Percentiles rank a stretch among this genome's conserved stretches.
phyloP scores from a whole-genome alignment of 2,888 invertebrate species.

The Notodonta ziczac region DNA sequence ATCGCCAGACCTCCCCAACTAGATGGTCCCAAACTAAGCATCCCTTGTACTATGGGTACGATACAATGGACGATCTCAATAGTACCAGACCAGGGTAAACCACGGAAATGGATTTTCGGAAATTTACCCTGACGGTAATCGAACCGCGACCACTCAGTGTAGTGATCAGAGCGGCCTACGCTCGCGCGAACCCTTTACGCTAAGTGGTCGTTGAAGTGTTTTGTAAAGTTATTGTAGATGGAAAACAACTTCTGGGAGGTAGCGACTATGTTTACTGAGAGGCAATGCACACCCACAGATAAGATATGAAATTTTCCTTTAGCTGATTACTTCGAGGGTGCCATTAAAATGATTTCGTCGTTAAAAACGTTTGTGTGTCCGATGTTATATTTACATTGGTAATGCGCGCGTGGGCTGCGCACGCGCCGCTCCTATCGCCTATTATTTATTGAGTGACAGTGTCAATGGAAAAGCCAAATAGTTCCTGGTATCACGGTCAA shows the following conservation, averaged over 20 bases:
- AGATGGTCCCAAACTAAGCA: no score
- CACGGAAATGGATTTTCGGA: no score
- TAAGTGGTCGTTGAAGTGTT: no score
- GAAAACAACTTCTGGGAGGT: background rate
- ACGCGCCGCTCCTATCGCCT: constrained; percentile 61
- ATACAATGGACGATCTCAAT: no score
- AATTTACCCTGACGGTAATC: no score
- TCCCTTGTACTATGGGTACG: no score
- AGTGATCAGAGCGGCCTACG: no score
- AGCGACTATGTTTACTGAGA: background rate
- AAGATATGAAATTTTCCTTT: background rate
- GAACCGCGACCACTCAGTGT: no score
- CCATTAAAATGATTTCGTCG: background rate
- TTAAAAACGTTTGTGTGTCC: constrained; percentile 27
- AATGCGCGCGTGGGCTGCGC: constrained; percentile 65
- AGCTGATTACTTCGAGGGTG: background rate
- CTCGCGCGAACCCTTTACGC: no score
- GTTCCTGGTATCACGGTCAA: constrained; percentile 33
- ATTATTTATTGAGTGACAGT: constrained; percentile 54
- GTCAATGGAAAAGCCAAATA: constrained; percentile 54
- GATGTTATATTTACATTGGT: constrained; percentile 56
- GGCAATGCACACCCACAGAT: background rate
- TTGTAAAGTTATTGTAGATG: background rate
- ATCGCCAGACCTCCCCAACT: no score
- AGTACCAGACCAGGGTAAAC: no score